Percentiles rank a stretch among this genome's conserved stretches.
phyloP scores from a whole-genome alignment of 2,113 vertebrate species.

The Cheirogaleus medius region DNA sequence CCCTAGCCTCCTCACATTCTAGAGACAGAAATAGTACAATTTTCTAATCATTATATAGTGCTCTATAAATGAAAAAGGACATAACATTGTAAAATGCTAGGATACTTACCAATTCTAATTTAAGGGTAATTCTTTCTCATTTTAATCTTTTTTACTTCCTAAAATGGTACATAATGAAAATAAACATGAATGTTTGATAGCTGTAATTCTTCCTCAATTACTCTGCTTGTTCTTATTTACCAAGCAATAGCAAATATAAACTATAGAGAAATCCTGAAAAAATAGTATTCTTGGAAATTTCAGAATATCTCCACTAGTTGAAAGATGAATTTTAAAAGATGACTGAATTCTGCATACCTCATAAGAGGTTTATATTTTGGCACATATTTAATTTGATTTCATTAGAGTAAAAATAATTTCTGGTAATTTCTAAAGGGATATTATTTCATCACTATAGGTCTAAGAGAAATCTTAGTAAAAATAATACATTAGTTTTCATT shows the following conservation, averaged over 20 bases:
- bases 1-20: not conserved
- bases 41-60: not conserved
- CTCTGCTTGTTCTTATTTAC: not conserved
- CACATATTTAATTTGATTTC: constrained; percentile 3
- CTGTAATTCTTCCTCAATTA: not conserved
- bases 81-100: not conserved
- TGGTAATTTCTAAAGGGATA: not conserved
- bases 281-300: not conserved
- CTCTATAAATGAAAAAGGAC: not conserved
- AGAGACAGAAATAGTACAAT: not conserved
- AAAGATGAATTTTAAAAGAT: not conserved
- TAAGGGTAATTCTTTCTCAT: not conserved
- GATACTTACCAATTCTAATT: constrained; percentile 15
- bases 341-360: not conserved
- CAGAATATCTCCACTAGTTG: not conserved
- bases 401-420: constrained; percentile 28
- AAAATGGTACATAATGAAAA: constrained; percentile 4
- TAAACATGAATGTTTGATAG: not conserved
- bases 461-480: constrained; percentile 45
- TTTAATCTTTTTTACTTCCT: constrained; percentile 3
- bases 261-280: not conserved
- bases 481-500: not conserved
- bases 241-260: not conserved
- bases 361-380: not conserved
- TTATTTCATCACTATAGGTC: not conserved